Evolutionary conservation across 37 sponge, comb jelly and placozoan species (phyloP).

Genomic region (Tethya wilhelma): DNA sequence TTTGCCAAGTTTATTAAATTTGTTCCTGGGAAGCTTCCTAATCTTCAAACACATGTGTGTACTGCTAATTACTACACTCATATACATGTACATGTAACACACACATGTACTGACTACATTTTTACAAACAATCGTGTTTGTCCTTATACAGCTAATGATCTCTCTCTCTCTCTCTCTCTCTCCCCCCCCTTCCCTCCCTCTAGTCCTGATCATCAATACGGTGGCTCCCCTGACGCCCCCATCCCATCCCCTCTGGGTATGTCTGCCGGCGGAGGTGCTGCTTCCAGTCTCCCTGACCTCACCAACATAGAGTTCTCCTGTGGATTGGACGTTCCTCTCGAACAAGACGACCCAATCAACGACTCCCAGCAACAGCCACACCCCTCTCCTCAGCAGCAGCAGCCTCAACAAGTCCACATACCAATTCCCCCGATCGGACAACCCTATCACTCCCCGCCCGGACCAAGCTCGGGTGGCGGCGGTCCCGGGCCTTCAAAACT

Average conservation of each 20-base stretch:
- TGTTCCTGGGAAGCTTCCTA: too few relatives aligned
- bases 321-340: conserved; percentile 77
- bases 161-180: not conserved
- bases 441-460: not conserved
- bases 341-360: conserved; percentile 49
- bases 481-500: conserved; percentile 32
- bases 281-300: conserved; percentile 80
- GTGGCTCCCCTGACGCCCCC: conserved; percentile 4
- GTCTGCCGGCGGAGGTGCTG: conserved; percentile 14
- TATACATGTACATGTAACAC: too few relatives aligned
- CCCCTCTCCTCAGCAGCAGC: conserved; percentile 21
- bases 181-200: not conserved
- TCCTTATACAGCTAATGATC: too few relatives aligned
- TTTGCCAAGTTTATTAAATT: too few relatives aligned
- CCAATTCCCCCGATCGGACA: not conserved
- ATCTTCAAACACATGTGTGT: too few relatives aligned
- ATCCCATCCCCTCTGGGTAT: conserved; percentile 18
- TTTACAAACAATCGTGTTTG: too few relatives aligned
- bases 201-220: conserved; percentile 40
- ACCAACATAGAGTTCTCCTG: conserved; percentile 77
- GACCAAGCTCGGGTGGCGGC: not conserved
- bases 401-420: conserved; percentile 2
- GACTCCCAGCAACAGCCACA: not conserved
- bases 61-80: too few relatives aligned
- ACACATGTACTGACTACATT: too few relatives aligned